Conservation (phyloP, 2,797 vertebrate species). For the Myotis daubentonii region DNA sequence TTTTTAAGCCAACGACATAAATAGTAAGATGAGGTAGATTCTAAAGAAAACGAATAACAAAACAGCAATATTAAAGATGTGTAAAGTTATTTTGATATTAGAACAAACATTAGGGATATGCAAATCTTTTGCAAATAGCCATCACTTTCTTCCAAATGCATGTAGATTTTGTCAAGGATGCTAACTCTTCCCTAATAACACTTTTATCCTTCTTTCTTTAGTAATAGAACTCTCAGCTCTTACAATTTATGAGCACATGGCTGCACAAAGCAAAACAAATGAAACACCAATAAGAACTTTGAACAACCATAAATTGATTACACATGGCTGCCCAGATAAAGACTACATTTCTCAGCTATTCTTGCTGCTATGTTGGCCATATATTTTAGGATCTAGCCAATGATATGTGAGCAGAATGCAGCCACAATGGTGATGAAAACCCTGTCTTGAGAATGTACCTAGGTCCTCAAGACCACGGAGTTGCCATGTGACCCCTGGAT, state of each 20-base stretch:
- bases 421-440: not conserved
- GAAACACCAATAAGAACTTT: not conserved
- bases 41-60: constrained; percentile 3
- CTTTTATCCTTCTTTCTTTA: constrained; percentile 19
- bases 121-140: not conserved
- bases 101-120: not conserved
- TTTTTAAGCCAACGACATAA: not conserved
- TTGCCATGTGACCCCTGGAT: not conserved
- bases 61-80: not conserved
- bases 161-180: not conserved
- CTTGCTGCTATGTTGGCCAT: not conserved
- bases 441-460: not conserved
- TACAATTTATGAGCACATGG: not conserved
- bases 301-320: not conserved
- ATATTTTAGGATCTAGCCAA: not conserved
- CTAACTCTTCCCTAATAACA: not conserved
- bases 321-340: not conserved
- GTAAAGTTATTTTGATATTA: constrained; percentile 31
- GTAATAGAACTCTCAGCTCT: not conserved
- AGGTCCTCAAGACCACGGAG: not conserved
- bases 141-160: not conserved
- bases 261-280: too few relatives aligned
- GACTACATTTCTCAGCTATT: constrained; percentile 15
- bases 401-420: not conserved
- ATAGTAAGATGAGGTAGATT: constrained; percentile 25